Evolutionary conservation across 92 coral and sea anemone genomes (phyloP).

Genomic region (Metridium senile): DNA sequence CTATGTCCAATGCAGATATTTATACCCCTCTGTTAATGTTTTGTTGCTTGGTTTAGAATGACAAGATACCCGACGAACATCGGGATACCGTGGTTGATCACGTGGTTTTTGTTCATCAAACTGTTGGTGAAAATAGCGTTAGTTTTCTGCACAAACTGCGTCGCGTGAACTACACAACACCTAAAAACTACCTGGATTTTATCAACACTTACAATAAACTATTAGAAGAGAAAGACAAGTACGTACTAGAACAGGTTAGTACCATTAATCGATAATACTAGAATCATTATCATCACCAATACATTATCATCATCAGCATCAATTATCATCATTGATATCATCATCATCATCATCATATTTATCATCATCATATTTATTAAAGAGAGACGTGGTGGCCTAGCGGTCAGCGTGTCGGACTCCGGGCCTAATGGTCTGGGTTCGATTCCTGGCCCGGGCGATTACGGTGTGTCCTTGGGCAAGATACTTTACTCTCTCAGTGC

Average conservation of each 20-base stretch:
- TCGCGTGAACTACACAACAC: slow-evolving; percentile 97
- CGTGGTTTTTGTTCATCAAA: slow-evolving; percentile 97
- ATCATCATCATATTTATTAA: too few species aligned
- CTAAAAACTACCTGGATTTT: slow-evolving; percentile 98
- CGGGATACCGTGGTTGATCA: slow-evolving; percentile 97
- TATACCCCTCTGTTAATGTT: too few species aligned
- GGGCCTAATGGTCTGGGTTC: too few species aligned
- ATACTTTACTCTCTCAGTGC: too few species aligned
- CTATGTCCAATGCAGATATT: too few species aligned
- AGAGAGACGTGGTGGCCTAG: too few species aligned
- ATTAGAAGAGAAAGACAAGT: slow-evolving; percentile 96
- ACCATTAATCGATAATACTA: background rate
- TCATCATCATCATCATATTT: too few species aligned
- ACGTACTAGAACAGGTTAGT: slow-evolving; percentile 91
- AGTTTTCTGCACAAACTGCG: slow-evolving; percentile 91
- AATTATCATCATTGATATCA: too few species aligned
- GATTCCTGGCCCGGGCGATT: too few species aligned
- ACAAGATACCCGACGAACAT: slow-evolving; percentile 94
- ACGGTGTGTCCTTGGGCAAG: too few species aligned
- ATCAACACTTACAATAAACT: slow-evolving; percentile 96
- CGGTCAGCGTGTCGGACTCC: too few species aligned
- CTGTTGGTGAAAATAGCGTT: slow-evolving; percentile 87
- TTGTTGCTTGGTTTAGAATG: slow-evolving; percentile 59
- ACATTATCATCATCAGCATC: background rate
- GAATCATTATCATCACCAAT: too few species aligned